Evolutionary conservation across 2,888 invertebrate genomes (phyloP).

Genomic region (Troides aeacus): DNA sequence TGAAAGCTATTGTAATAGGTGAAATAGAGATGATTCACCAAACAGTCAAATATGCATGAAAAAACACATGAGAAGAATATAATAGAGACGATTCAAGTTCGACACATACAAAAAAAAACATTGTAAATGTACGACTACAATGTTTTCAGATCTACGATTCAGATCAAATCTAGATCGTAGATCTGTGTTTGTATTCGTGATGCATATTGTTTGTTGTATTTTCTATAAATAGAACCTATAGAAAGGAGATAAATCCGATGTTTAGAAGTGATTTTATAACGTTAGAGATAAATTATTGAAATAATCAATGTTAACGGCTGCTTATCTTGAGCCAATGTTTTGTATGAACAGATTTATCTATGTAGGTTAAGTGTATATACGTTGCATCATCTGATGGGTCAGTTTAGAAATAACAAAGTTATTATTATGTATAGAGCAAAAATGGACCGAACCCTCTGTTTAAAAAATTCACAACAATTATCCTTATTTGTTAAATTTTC

Average conservation of each 20-base stretch:
- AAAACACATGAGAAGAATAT: no score
- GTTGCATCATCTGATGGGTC: slow-evolving; percentile 21
- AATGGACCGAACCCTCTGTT: background rate
- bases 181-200: no score
- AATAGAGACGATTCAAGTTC: no score
- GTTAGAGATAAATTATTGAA: background rate
- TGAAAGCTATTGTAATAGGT: no score
- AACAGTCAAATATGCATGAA: no score
- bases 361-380: slow-evolving; percentile 21
- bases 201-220: no score
- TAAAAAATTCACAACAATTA: background rate
- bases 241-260: background rate
- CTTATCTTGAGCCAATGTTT: slow-evolving; percentile 12
- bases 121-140: no score
- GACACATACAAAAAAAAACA: no score
- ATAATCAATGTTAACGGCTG: slow-evolving; percentile 1
- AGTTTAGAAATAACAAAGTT: background rate
- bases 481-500: background rate
- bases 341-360: slow-evolving; percentile 22
- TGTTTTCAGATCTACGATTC: no score
- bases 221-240: no score
- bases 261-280: background rate
- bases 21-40: no score
- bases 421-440: background rate
- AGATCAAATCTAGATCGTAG: no score